Conservation (phyloP, 2,888 invertebrate species). For the Brachycybe producta region DNA sequence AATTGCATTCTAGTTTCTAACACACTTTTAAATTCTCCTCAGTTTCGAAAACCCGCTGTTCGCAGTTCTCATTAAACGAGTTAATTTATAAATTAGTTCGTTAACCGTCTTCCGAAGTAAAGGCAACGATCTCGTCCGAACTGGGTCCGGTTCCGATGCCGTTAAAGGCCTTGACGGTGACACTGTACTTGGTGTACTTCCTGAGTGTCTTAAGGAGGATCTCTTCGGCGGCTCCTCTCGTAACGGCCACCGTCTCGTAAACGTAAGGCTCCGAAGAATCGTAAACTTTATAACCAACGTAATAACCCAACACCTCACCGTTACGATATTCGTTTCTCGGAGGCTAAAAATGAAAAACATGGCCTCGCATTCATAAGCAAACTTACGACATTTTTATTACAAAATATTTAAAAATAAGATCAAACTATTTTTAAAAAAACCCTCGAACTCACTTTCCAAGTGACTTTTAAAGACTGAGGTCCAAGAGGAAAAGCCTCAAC, state of each 20-base stretch:
- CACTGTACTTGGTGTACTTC: conserved; percentile 33
- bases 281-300: conserved; percentile 33
- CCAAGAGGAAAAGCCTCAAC: conserved; percentile 31
- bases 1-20: no score
- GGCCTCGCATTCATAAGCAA: neutral
- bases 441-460: conserved; percentile 35
- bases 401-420: conserved; percentile 7
- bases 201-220: conserved; percentile 29
- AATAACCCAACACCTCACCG: conserved; percentile 33
- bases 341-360: conserved; percentile 28
- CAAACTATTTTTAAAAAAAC: neutral
- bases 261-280: conserved; percentile 30
- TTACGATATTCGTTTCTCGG: conserved; percentile 30
- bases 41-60: no score
- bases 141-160: conserved; percentile 33
- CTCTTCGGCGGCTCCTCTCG: conserved; percentile 11
- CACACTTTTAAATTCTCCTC: no score
- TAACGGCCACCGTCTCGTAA: conserved; percentile 28
- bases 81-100: neutral
- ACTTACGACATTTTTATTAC: neutral
- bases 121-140: conserved; percentile 30
- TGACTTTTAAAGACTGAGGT: conserved; percentile 33
- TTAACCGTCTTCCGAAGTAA: conserved; percentile 36
- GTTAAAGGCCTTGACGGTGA: conserved; percentile 35
- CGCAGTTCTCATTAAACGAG: neutral